Evolutionary conservation across 1,140 invertebrate genomes (phyloP), one percentile per base, ranked within the genome.

Genomic region (Lysiphlebus fabarum): DNA sequence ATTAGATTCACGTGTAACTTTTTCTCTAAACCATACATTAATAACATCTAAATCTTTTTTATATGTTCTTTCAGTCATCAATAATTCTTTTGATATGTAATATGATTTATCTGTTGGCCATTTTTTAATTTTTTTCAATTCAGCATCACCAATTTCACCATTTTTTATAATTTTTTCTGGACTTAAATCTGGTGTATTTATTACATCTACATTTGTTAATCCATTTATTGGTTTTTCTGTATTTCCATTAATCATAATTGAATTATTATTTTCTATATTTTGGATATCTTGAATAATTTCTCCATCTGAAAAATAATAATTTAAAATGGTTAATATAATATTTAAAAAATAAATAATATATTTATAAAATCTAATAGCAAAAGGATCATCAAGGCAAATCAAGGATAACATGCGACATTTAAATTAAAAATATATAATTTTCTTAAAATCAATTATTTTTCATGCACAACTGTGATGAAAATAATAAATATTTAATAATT

Each of bases 31-130:
- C 85, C 86, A 89, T 87, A 88, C 82, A 73, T 92, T 93, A 57
- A 98, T 85, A 42, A 97, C 89, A 77, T 96, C 93, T 62, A 98
- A 78, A 74, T 98, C 94, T 68, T 95, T 93, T 70, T 93, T 94
- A 76, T 96, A 98, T 0, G 95, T 97, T 62, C 95, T 80, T 73
- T 98, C 95, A 1, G 94, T 97, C 91, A 96, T 96, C 6, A 97
- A 81, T 53, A 98, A 78, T 79, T 98, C 95, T 76, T 96, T 96
- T 43, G 92, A 89, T 65, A 98, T 90, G 71, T 90, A 97, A 79
- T 96, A 97, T 11, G 89, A 87, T 71, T 88, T 87, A 68, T 97
- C 93, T 2, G 84, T 84, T 11, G 88, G 86, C 75, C 84, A 85
- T 63, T 85, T 83, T 60, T 77, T 79, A 0, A 65, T 75, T 48